A percentile compares a stretch with the other conserved stretches of the same genome.
Evolutionary conservation across 2,888 invertebrate species (phyloP).

Genomic region (Phanerotoma sp.): DNA sequence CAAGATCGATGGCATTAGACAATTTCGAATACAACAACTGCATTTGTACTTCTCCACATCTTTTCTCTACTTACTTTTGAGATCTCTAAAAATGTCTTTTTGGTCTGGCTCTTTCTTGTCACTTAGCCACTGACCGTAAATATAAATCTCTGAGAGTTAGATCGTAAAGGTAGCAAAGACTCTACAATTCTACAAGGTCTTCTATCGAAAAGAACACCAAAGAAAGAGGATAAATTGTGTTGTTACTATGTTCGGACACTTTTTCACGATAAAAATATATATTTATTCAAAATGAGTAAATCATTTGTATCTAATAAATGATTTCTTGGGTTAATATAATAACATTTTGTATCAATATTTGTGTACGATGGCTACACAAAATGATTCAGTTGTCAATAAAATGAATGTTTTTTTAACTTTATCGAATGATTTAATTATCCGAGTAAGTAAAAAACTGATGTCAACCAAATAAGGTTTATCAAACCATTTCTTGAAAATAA

Average conservation of each 20-base stretch:
- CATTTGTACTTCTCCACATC: background rate
- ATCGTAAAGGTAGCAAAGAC: constrained; percentile 2
- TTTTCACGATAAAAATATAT: constrained; percentile 3
- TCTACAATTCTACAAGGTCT: background rate
- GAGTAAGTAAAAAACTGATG: too few relatives aligned
- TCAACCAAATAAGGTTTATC: too few relatives aligned
- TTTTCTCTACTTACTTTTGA: background rate
- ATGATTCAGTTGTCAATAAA: too few relatives aligned
- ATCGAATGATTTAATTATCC: too few relatives aligned
- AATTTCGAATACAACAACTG: constrained; percentile 15
- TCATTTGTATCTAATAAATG: too few relatives aligned
- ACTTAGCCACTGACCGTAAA: constrained; percentile 19
- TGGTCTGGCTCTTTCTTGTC: constrained; percentile 20
- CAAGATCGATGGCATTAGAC: constrained; percentile 21
- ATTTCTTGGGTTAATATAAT: too few relatives aligned
- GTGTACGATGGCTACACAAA: too few relatives aligned
- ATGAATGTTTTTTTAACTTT: too few relatives aligned
- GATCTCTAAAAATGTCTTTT: constrained; percentile 5
- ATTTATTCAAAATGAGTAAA: constrained; percentile 3
- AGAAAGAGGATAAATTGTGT: constrained; percentile 2
- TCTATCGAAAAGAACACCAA: background rate
- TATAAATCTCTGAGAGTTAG: constrained; percentile 13
- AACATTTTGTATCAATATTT: too few relatives aligned
- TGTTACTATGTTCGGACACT: constrained; percentile 8
- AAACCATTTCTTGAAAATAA: too few relatives aligned